Percentiles rank a stretch among this genome's conserved stretches.
Conservation (phyloP, 2,113 vertebrate species). For the Glaucomys volans region DNA sequence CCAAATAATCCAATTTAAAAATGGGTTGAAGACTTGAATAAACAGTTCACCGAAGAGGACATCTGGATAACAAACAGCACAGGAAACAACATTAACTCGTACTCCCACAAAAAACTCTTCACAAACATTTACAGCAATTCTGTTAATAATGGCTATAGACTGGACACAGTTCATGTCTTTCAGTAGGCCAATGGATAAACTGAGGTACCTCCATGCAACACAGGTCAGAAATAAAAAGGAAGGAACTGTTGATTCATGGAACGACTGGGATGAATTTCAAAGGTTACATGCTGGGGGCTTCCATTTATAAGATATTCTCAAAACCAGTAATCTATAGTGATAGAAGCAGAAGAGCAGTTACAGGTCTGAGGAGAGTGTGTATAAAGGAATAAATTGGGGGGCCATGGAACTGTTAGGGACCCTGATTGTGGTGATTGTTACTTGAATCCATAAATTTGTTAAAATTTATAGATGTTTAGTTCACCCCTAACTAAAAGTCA, state of each 20-base stretch:
- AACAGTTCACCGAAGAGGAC: not conserved
- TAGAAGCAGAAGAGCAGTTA: too few relatives aligned
- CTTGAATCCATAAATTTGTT: not conserved
- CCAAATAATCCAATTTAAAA: not conserved
- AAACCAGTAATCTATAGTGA: not conserved
- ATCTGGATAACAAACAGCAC: not conserved
- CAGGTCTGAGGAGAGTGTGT: not conserved
- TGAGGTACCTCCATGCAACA: not conserved
- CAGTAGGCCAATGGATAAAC: not conserved
- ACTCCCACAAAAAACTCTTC: not conserved
- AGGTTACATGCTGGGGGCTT: not conserved
- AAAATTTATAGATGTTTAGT: not conserved
- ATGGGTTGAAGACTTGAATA: not conserved
- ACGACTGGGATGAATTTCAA: not conserved
- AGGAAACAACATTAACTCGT: not conserved
- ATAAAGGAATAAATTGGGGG: not conserved
- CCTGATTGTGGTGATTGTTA: not conserved
- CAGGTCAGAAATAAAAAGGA: not conserved
- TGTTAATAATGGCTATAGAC: not conserved
- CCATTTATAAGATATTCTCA: not conserved
- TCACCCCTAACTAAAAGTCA: not conserved
- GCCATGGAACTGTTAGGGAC: not conserved
- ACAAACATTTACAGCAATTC: not conserved
- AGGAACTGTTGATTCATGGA: not conserved
- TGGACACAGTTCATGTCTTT: not conserved